Evolutionary conservation across 2,113 vertebrate genomes (phyloP).

Genomic region (Laticauda colubrina): DNA sequence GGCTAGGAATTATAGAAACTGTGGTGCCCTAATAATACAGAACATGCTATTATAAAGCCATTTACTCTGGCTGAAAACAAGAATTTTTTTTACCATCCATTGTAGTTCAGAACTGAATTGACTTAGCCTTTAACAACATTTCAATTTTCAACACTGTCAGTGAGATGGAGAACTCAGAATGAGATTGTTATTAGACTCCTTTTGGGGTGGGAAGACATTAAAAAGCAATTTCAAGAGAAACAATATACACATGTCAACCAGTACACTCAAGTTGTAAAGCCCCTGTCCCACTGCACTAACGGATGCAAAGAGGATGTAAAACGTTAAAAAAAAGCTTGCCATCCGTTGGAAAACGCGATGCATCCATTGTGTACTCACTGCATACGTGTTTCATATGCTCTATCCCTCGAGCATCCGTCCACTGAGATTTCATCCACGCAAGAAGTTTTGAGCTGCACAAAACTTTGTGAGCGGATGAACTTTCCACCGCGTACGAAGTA

Average conservation of each 20-base stretch:
- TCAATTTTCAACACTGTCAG: conserved; percentile 38
- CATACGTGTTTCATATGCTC: too few relatives aligned
- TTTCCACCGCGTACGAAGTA: too few relatives aligned
- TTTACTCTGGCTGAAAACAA: not conserved
- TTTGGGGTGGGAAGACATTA: conserved; percentile 30
- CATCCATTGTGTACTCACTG: too few relatives aligned
- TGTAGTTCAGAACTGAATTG: conserved; percentile 38
- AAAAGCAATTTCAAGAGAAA: conserved; percentile 41
- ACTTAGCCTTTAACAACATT: conserved; percentile 42
- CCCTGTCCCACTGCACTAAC: too few relatives aligned
- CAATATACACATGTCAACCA: not conserved
- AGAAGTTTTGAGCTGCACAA: too few relatives aligned
- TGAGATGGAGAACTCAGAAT: conserved; percentile 39
- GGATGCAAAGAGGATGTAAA: too few relatives aligned
- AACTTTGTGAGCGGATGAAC: too few relatives aligned
- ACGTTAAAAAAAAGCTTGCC: too few relatives aligned
- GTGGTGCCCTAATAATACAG: not conserved
- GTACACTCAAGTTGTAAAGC: not conserved
- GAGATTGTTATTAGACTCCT: conserved; percentile 27
- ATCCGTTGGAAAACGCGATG: too few relatives aligned
- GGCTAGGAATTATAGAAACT: not conserved
- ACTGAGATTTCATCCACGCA: too few relatives aligned
- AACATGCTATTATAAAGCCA: not conserved
- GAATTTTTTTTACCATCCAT: not conserved
- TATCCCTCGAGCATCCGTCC: too few relatives aligned